A percentile compares a stretch with the other conserved stretches of the same genome.
phyloP scores from a whole-genome alignment of 2,888 invertebrate species.

The Heterodera filipjevi region DNA sequence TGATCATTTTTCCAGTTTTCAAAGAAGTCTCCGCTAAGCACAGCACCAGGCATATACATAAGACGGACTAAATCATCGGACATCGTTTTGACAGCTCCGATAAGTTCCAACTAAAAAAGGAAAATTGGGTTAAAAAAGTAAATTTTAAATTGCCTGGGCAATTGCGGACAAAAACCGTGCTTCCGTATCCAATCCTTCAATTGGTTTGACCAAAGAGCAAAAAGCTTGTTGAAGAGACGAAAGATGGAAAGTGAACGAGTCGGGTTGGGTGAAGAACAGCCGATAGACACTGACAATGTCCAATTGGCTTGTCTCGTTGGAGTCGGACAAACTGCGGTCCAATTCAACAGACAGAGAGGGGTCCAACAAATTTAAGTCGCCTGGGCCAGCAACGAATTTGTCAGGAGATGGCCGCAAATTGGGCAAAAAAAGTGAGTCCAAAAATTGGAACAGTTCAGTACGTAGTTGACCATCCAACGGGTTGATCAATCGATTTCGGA shows the following conservation, averaged over 20 bases:
- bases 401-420: conserved; percentile 1
- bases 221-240: conserved; percentile 1
- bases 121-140: not conserved
- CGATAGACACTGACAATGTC: conserved; percentile 14
- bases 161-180: conserved; percentile 21
- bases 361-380: not conserved
- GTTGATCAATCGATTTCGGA: not conserved
- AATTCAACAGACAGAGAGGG: conserved; percentile 21
- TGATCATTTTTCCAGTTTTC: not conserved
- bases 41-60: conserved; percentile 29
- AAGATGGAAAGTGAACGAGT: not conserved
- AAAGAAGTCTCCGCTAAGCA: not conserved
- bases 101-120: conserved; percentile 29
- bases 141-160: conserved; percentile 12
- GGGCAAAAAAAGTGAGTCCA: conserved; percentile 13
- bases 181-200: conserved; percentile 14
- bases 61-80: conserved; percentile 24
- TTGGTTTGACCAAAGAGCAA: not conserved
- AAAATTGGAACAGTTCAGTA: not conserved
- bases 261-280: not conserved
- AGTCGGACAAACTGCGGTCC: conserved; percentile 7
- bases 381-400: conserved; percentile 11
- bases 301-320: not conserved
- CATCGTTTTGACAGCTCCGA: conserved; percentile 28
- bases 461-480: not conserved